Evolutionary conservation across 2,888 invertebrate genomes (phyloP), one percentile per base, ranked within the genome.

Genomic region (Napeogenes sylphis): DNA sequence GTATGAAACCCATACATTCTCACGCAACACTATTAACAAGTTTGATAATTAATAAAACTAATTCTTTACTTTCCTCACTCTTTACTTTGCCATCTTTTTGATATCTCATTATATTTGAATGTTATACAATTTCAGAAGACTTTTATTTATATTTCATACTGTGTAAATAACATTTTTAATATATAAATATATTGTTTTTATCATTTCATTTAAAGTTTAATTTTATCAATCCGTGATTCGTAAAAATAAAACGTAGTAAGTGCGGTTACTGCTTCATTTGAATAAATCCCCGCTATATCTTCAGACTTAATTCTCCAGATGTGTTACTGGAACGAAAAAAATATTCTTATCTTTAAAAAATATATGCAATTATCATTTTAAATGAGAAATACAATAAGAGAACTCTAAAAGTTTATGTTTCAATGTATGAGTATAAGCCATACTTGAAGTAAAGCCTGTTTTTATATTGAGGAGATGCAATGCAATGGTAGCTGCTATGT

Each of bases 221-320:
- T 35, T 35, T 35, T 62, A 67, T 21, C 21, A 21, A 21, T 21
- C 21, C 21, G 21, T 21, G 21, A 21, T 21, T 21, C 21, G 21
- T 21, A 21, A 21, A 21, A 21, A 21, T 21, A 21, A 21, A 21
- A 21, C 21, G 21, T 21, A 1, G 21, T 21, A 21, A 21, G 21
- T 21, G 21, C 1, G 21, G 1, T 67, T 63, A 56, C 59, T 55
- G 61, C 53, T 65, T 77, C 78, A 83, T 84, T 84, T 82, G 77
- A 81, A 83, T 84, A 84, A 83, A 74, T 78, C 78, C 73, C 76
- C 70, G 75, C 78, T 78, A 81, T 21, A 21, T 51, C 57, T n/a
- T 56, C 55, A 55, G 45, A 60, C 47, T 61, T 60, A 67, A 68
- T 53, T 45, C 63, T 51, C 38, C 59, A 62, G 59, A 64, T 64